Evolutionary conservation across 2,113 vertebrate species (phyloP), one percentile per base, ranked within the genome.

Genomic region (Lates calcarifer): DNA sequence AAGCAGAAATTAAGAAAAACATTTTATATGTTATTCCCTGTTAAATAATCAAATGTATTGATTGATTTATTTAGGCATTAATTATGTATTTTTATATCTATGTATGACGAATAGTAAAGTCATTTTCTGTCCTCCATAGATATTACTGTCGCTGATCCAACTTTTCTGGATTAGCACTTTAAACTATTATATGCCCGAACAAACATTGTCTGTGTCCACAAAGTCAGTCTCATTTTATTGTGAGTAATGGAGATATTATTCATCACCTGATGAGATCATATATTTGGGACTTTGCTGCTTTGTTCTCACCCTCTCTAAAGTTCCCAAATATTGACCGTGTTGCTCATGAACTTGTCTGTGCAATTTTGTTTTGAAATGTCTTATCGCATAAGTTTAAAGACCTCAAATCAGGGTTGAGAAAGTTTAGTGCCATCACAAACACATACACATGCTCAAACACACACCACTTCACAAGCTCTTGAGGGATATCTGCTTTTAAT

Each of bases 401-500:
- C 17, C 3, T 13, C 8, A 31, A 45, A 45, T 58, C 33, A 65
- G n/a, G 31, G 18, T 14, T 45, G 12, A 31, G 18, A 55, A 5
- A 4, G 5, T 6, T 3, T 7, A 11, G 17, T 29, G 13, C 47
- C n/a, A 65, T 65, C 29, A 35, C 47, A 63, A 37, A 67, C 5
- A 37, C 47, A 47, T 68, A 31, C 33, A 58, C 60, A 37, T 56
- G 39, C 35, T 43, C 9, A 64, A 55, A 78, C 31, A 79, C 69
- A 39, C 37, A 13, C 35, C 33, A 24, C 61, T 64, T 63, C 33
- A 72, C 35, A 22, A 60, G 77, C 33, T 47, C 61, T 68, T 39
- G n/a, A 79, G 39, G 35, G 75, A 49, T 76, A 5, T 56, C 33
- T 60, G 22, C 70, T 81, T 60, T n/a, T 79, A 86, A 88, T 83